These are phyloP conservation scores for Scaeva pyrastri DNA, from an alignment of 2,888 invertebrate genomes.

Conservation along the genomic window DNA sequence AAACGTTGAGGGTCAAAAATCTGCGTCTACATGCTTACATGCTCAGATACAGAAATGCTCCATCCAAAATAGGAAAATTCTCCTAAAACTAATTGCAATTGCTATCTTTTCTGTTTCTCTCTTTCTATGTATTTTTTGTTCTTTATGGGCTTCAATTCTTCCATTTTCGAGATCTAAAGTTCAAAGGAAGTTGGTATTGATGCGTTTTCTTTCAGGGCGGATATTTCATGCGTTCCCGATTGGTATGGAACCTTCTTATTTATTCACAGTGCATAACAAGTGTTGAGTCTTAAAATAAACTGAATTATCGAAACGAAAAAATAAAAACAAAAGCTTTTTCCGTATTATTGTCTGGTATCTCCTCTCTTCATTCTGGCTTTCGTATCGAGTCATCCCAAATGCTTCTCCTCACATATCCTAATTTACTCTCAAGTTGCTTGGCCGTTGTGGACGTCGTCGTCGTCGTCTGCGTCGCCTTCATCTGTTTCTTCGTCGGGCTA, in stretches of 20 bases:
- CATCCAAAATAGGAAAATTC: constrained; percentile 56
- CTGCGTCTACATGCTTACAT: constrained; percentile 13
- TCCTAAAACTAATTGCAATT: constrained; percentile 21
- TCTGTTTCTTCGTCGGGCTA: constrained; percentile 17
- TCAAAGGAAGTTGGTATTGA: constrained; percentile 30
- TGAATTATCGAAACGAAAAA: constrained; percentile 13
- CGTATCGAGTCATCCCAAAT: constrained; percentile 35
- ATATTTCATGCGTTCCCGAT: not conserved
- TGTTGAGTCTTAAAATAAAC: constrained; percentile 54
- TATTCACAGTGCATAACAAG: constrained; percentile 60
- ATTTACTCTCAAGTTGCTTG: constrained; percentile 40
- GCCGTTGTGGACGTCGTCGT: not conserved
- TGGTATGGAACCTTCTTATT: constrained; percentile 41
- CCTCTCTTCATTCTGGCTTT: not conserved
- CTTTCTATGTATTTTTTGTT: not conserved
- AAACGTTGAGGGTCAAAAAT: constrained; percentile 58
- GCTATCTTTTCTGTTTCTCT: not conserved
- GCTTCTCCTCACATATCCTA: constrained; percentile 65
- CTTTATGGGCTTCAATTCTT: not conserved
- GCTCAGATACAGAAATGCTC: constrained; percentile 23
- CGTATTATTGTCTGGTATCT: constrained; percentile 33
- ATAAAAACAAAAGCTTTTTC: constrained; percentile 37
- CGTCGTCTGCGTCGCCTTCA: not conserved
- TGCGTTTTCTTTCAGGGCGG: constrained; percentile 16
- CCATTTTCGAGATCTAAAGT: constrained; percentile 1